Evolutionary conservation across 1,140 invertebrate species (phyloP).

Genomic region (roundworm (Caenorhabditis elegans)): DNA sequence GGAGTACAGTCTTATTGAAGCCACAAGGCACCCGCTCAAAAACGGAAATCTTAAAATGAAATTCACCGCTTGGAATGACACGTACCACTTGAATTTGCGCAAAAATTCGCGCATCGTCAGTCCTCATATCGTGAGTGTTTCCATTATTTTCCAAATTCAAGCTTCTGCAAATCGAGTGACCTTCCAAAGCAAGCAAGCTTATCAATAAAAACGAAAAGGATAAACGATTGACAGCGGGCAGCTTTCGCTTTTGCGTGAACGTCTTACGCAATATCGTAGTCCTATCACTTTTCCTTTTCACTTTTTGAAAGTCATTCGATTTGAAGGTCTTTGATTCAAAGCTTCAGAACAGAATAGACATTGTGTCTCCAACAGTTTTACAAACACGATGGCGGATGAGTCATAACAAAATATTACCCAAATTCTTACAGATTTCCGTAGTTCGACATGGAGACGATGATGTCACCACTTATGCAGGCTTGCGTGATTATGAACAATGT

Average conservation of each 20-base stretch:
- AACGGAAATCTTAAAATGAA: slow-evolving; percentile 43
- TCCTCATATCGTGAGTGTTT: slow-evolving; percentile 57
- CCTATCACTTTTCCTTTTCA: slow-evolving; percentile 15
- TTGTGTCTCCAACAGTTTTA: neutral
- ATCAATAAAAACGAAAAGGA: neutral
- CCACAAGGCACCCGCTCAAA: slow-evolving; percentile 31
- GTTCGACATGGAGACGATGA: slow-evolving; percentile 53
- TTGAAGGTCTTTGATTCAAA: neutral
- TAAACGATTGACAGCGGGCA: neutral
- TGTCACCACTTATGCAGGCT: slow-evolving; percentile 40
- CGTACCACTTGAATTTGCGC: slow-evolving; percentile 57
- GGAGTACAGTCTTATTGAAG: slow-evolving; percentile 56
- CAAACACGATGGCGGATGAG: neutral
- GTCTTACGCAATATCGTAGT: neutral
- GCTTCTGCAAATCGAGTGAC: neutral
- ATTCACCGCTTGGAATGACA: slow-evolving; percentile 59
- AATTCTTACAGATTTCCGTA: slow-evolving; percentile 49
- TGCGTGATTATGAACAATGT: slow-evolving; percentile 49
- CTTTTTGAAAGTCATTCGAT: neutral
- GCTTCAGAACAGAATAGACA: neutral
- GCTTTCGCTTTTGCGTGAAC: neutral
- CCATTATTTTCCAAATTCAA: neutral
- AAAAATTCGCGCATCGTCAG: slow-evolving; percentile 56
- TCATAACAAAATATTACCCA: neutral
- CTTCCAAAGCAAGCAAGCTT: neutral